These are phyloP conservation scores for Lepas anatifera DNA, from an alignment of 2,888 invertebrate species.

Conservation along the genomic window DNA sequence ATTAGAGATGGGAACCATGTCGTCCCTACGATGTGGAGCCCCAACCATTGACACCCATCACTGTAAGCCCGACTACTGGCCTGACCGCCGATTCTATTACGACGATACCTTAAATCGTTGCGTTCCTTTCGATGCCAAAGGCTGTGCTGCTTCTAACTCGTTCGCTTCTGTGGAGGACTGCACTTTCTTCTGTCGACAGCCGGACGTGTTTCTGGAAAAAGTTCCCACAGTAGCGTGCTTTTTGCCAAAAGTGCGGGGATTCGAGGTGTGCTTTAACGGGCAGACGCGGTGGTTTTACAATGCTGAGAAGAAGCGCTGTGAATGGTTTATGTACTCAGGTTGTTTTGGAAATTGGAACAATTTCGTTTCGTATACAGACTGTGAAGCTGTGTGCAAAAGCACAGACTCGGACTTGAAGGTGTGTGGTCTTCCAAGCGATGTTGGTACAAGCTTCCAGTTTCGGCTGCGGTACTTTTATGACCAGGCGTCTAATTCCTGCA, in stretches of 20 bases:
- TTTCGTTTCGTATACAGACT: constrained; percentile 29
- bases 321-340: constrained; percentile 34
- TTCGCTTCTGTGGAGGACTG: background rate
- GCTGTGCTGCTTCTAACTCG: background rate
- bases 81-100: background rate
- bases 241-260: background rate
- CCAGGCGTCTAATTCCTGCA: background rate
- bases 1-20: background rate
- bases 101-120: background rate
- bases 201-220: background rate
- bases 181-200: background rate
- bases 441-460: background rate
- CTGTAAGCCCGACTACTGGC: background rate
- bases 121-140: background rate
- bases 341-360: constrained; percentile 33
- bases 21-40: background rate
- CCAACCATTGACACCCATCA: background rate
- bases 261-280: constrained; percentile 27
- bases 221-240: background rate
- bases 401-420: constrained; percentile 26
- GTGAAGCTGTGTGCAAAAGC: constrained; percentile 28
- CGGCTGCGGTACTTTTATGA: background rate
- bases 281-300: constrained; percentile 32
- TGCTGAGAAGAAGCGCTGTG: constrained; percentile 30
- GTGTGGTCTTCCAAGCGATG: background rate